Percentiles rank a stretch among this genome's conserved stretches.
phyloP scores from a whole-genome alignment of 1,140 invertebrate species.

The Drosophila watanabei region DNA sequence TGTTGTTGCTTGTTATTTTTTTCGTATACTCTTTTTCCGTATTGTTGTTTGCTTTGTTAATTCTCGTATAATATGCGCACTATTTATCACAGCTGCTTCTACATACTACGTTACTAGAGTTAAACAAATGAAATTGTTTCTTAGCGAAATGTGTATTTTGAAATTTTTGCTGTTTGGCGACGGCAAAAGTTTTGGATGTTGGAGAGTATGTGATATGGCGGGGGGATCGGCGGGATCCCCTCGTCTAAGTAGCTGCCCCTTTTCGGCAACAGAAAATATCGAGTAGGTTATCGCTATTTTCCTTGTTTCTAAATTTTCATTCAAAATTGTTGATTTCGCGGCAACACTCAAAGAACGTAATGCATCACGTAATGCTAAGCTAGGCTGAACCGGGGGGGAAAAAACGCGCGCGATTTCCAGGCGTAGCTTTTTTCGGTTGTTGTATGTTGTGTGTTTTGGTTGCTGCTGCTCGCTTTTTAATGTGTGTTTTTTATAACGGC shows the following conservation, averaged over 20 bases:
- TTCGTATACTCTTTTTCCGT: conserved; percentile 64
- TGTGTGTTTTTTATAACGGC: conserved; percentile 37
- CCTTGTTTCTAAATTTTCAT: background rate
- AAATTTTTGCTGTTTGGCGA: conserved; percentile 49
- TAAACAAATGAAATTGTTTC: conserved; percentile 42
- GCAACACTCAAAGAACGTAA: conserved; percentile 19
- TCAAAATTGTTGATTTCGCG: background rate
- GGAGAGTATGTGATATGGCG: background rate
- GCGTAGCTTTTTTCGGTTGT: conserved; percentile 33
- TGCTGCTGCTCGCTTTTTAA: conserved; percentile 14
- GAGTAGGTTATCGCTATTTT: conserved; percentile 12
- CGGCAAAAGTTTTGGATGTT: conserved; percentile 32
- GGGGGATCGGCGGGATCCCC: conserved; percentile 52
- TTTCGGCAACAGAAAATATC: conserved; percentile 9
- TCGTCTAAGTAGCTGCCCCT: conserved; percentile 39
- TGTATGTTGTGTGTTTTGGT: conserved; percentile 22
- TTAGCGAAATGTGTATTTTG: conserved; percentile 1
- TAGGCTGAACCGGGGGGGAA: conserved; percentile 17
- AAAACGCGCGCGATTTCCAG: conserved; percentile 45
- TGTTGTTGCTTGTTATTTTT: conserved; percentile 28
- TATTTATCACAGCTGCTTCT: conserved; percentile 85
- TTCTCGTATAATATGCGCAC: conserved; percentile 81
- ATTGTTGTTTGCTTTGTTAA: conserved; percentile 8
- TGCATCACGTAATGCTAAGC: conserved; percentile 16
- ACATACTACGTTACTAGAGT: conserved; percentile 76